Base-by-base conservation (phyloP, 1,140 invertebrate genomes). In the Zaprionus kolodkinae region DNA sequence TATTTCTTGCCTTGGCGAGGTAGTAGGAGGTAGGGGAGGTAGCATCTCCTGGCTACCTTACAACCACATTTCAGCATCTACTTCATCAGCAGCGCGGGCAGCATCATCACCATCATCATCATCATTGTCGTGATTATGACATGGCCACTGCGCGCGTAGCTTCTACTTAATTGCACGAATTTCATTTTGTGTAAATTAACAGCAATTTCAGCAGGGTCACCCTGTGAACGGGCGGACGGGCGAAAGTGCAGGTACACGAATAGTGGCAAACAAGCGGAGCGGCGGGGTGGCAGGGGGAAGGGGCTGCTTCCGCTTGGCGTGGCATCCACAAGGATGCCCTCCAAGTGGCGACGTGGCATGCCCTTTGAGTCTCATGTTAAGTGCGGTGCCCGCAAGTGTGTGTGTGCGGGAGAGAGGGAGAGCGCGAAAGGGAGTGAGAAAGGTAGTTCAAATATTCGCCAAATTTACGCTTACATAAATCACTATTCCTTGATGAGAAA, bases 131-230 rank as follows among this genome's bases (percentile, higher is more conserved):
- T 69, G 52, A 72, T 81, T 66, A 72, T 69, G 36, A 33, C 57
- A 62, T 33, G 50, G 77, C 54, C 52, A 63, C 57, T 62, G 40
- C 15, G 63, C 54, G 54, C 70, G 40, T 45, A 64, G 57, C 78
- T 74, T 72, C 72, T 50, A 72, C 81, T 80, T 91, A 91, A 88
- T 91, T 91, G 88, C 88, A 88, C 64, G 81, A 91, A 91, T 85
- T 91, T 91, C 88, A 91, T 91, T 91, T 91, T 79, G 79, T 85
- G 64, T 74, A 91, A 91, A 91, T 91, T 87, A 91, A 91, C 88
- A 88, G 72, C 88, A 91, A 91, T 91, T 88, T 82, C 54, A 65
- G 72, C 52, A 48, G 65, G 81, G 70, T 84, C 82, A 86, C 64
- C 73, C 60, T 21, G 21, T 21, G 21, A 21, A 21, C 21, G 21